Evolutionary conservation across 2,888 invertebrate species (phyloP).

Genomic region (Eupithecia vulgata): DNA sequence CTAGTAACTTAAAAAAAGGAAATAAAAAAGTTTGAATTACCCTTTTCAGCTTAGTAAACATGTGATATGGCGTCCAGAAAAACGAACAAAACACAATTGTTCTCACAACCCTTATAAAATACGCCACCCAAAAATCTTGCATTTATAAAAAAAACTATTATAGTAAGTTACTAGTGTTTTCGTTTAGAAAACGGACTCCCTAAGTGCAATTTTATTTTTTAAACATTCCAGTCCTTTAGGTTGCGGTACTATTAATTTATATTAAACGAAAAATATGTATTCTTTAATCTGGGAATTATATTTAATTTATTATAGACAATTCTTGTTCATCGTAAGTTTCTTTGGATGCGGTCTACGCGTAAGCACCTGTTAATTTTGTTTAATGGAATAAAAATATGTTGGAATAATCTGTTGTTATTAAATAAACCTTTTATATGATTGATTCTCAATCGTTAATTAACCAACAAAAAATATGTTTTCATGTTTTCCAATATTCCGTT

Average conservation of each 20-base stretch:
- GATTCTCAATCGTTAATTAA: background rate
- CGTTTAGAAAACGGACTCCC: conserved; percentile 63
- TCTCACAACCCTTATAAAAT: conserved; percentile 52
- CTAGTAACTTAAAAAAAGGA: too few relatives aligned
- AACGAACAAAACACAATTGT: conserved; percentile 20
- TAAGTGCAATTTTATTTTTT: conserved; percentile 75
- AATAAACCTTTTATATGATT: background rate
- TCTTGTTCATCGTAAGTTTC: conserved; percentile 52
- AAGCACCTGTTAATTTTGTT: conserved; percentile 77
- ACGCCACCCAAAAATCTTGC: conserved; percentile 80
- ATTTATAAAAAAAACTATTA: conserved; percentile 71
- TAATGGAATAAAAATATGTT: conserved; percentile 81
- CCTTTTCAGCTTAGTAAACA: too few relatives aligned
- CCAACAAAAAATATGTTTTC: too few relatives aligned
- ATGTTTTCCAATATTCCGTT: too few relatives aligned
- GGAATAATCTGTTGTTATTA: conserved; percentile 52
- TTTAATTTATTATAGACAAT: conserved; percentile 50
- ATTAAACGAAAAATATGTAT: conserved; percentile 51
- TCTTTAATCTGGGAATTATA: conserved; percentile 54
- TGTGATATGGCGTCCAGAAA: background rate
- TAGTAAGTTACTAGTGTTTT: conserved; percentile 64
- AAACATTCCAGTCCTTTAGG: conserved; percentile 52
- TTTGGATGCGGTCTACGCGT: conserved; percentile 63
- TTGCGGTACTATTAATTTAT: conserved; percentile 60
- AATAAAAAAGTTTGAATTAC: too few relatives aligned